Base-by-base conservation (phyloP, 1,140 invertebrate genomes). In the Hylyphantes graminicola region DNA sequence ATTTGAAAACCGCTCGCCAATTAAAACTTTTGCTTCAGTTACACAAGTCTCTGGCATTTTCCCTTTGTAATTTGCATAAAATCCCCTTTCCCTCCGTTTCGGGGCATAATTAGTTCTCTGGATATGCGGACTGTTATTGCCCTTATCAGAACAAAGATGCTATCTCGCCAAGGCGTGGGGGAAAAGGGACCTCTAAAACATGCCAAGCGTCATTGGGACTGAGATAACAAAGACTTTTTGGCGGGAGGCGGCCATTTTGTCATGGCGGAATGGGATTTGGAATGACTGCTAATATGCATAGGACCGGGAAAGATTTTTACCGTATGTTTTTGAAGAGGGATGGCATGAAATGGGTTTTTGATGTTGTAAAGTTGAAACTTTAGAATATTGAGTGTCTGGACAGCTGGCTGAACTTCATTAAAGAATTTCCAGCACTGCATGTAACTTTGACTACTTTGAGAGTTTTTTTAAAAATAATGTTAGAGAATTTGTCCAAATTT, bases 1-100 rank as follows among this genome's bases (percentile, higher is more conserved):
- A 35, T 35, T 35, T 35, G 35, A 35, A 35, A 35, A 35, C 35
- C 35, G 35, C 35, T 35, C 35, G 35, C 35, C 35, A 35, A 35
- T 35, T 35, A 35, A 35, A 35, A 1, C 35, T 35, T 35, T 35
- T 35, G 35, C 35, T 35, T 35, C 35, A 35, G 35, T 35, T 35
- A 35, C 35, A 35, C 35, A 61, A 61, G 57, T 61, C 12, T 17
- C 17, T 17, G 57, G 17, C 17, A 15, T 17, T 61, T 48, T 21
- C 54, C 55, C 17, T 12, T 65, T 57, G 80, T 75, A 83, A 83
- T 83, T 83, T 83, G 80, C 80, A 83, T 83, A 83, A 83, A 80
- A 74, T 83, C 70, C 80, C 80, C 21, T 48, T 70, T 57, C 74
- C 50, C 21, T 70, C 13, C 74, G 74, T 48, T 76, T 54, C 68